A percentile compares a stretch with the other conserved stretches of the same genome.
phyloP scores from a whole-genome alignment of 2,888 invertebrate genomes.

The Rhopalosiphum nymphaeae region DNA sequence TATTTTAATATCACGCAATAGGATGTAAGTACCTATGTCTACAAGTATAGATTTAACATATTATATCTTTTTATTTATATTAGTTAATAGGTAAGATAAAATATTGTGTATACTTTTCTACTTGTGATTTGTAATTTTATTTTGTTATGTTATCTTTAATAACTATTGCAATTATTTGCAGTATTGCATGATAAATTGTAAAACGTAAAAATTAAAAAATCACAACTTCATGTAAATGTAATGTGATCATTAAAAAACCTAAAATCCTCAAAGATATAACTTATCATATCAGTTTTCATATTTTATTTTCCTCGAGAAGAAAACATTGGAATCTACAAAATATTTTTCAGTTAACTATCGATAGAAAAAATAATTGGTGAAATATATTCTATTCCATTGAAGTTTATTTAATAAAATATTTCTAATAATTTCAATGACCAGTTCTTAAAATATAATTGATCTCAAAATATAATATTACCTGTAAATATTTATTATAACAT shows the following conservation, averaged over 20 bases:
- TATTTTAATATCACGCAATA: not conserved
- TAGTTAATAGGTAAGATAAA: not conserved
- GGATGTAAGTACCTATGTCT: not conserved
- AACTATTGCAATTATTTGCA: not conserved
- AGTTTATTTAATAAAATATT: not conserved
- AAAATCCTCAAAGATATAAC: not conserved
- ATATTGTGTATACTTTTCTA: not conserved
- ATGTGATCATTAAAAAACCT: not conserved
- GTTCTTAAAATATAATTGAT: not conserved
- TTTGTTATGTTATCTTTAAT: not conserved
- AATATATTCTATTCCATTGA: not conserved
- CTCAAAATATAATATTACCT: not conserved
- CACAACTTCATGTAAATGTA: not conserved
- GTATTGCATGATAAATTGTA: not conserved
- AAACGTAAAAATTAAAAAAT: not conserved
- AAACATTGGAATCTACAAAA: not conserved
- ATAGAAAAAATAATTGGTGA: not conserved
- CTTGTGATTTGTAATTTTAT: not conserved
- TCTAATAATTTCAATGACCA: not conserved
- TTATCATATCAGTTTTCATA: constrained; percentile 22
- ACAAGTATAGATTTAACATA: not conserved
- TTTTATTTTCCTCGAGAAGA: not conserved
- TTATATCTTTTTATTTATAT: not conserved
- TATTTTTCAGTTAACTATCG: not conserved
- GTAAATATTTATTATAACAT: not conserved